These are phyloP conservation scores for Scaptomyza cyrtandrae DNA, from an alignment of 2,888 invertebrate species.

Conservation along the genomic window DNA sequence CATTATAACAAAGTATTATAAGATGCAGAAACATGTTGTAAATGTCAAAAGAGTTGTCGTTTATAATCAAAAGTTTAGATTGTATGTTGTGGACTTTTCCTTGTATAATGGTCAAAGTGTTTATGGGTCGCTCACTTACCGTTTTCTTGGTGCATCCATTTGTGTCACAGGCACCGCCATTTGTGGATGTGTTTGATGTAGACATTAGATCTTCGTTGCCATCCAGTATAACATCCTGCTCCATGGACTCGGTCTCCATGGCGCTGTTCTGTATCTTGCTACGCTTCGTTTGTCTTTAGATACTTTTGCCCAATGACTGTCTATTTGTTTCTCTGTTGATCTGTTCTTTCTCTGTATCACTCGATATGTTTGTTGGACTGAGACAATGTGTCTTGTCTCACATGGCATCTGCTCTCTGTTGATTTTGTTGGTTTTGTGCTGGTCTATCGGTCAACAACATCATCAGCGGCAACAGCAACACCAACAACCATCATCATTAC, in stretches of 20 bases:
- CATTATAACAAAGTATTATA: background rate
- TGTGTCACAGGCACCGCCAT: conserved; percentile 63
- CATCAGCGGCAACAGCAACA: conserved; percentile 19
- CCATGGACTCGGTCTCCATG: conserved; percentile 67
- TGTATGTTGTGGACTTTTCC: conserved; percentile 6
- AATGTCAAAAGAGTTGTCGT: conserved; percentile 15
- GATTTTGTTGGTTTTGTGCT: conserved; percentile 18
- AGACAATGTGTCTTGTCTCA: conserved; percentile 23
- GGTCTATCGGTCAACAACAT: conserved; percentile 47
- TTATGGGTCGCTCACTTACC: conserved; percentile 65
- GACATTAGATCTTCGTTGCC: conserved; percentile 76
- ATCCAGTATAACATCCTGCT: conserved; percentile 66
- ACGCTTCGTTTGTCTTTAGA: conserved; percentile 28
- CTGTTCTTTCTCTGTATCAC: conserved; percentile 5
- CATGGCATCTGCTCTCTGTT: conserved; percentile 36
- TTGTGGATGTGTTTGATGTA: conserved; percentile 77
- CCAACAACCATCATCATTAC: conserved; percentile 6
- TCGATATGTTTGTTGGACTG: conserved; percentile 20
- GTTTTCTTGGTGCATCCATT: conserved; percentile 74
- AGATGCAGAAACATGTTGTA: conserved; percentile 17
- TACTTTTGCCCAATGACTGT: conserved; percentile 7
- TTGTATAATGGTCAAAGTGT: conserved; percentile 10
- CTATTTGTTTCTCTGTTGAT: background rate
- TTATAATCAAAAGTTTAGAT: conserved; percentile 12
- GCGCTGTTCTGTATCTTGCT: conserved; percentile 31